Conservation (phyloP, 2,113 vertebrate species). For the Brienomyrus longianalis region DNA sequence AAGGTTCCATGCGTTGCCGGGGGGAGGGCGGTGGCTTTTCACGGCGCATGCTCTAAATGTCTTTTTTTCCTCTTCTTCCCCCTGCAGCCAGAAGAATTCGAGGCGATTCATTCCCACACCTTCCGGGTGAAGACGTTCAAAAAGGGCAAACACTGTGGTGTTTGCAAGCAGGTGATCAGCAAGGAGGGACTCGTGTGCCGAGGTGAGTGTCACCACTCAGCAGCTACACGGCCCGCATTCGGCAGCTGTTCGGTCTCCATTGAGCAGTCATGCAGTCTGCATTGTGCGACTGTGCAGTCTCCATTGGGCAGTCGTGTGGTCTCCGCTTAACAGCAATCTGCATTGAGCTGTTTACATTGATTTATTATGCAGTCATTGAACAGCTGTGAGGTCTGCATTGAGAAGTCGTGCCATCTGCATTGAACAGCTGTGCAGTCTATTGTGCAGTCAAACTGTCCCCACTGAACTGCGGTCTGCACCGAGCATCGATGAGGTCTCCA, state of each 20-base stretch:
- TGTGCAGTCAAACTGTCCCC: not conserved
- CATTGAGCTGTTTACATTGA: not conserved
- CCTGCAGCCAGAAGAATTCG: constrained; percentile 80
- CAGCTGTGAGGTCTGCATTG: not conserved
- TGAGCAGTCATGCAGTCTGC: not conserved
- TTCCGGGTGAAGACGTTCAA: constrained; percentile 93
- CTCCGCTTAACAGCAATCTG: not conserved
- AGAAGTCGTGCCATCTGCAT: not conserved
- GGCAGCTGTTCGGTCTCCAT: not conserved
- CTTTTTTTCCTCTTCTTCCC: constrained; percentile 7
- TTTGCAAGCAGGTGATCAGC: constrained; percentile 88
- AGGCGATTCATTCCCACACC: constrained; percentile 75
- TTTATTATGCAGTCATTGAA: too few relatives aligned
- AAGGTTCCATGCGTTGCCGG: not conserved
- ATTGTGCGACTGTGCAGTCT: not conserved
- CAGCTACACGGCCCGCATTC: not conserved
- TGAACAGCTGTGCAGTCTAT: not conserved
- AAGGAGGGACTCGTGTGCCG: constrained; percentile 86
- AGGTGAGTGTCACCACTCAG: constrained; percentile 60
- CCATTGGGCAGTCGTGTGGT: not conserved
- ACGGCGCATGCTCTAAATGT: not conserved
- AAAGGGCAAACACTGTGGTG: constrained; percentile 85
- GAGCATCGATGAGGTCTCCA: not conserved
- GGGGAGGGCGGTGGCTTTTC: not conserved
- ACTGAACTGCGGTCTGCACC: not conserved